Evolutionary conservation across 2,113 vertebrate genomes (phyloP), one percentile per base, ranked within the genome.

Genomic region (Myotis davidii): DNA sequence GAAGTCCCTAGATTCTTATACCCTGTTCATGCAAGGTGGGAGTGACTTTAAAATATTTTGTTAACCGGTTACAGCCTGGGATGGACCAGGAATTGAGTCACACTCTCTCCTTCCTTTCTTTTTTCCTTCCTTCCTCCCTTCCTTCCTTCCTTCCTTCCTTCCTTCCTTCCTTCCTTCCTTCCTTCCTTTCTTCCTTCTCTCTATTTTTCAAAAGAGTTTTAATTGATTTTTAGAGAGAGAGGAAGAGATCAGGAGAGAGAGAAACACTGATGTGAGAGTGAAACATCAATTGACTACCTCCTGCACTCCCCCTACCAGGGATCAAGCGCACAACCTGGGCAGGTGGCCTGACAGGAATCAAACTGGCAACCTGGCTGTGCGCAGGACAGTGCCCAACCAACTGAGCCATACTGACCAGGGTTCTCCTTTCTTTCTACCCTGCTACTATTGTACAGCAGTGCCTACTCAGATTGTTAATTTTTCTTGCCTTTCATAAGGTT

Each of bases 391-490:
- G 64, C 29, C 29, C 29, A 65, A 32, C 29, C 29, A 32, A 32
- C 13, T 65, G 12, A 65, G 29, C 64, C 64, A 65, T 29, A 65
- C 64, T 32, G 64, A 29, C 29, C 64, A 65, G 27, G 29, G 64
- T 29, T 32, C 65, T 67, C 65, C 7, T 76, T 67, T 39, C 9
- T 10, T 90, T 92, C n/a, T 42, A 11, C 18, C 12, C 25, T 54
- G n/a, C 9, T 32, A 52, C 78, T 90, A 45, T 42, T 79, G 9
- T 74, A 73, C 11, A 86, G 29, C 18, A 79, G 64, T 78, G 10
- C 32, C 1, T 93, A 23, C 37, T 94, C 37, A 79, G 82, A 65
- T 91, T 91, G 84, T 93, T 90, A 61, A 42, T 39, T 85, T 61
- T 23, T 65, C 25, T 95, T 93, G 34, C 16, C 61, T 61, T 32